Evolutionary conservation across 2,797 vertebrate genomes (phyloP), one percentile per base, ranked within the genome.

Genomic region (Anabacerthia variegaticeps): DNA sequence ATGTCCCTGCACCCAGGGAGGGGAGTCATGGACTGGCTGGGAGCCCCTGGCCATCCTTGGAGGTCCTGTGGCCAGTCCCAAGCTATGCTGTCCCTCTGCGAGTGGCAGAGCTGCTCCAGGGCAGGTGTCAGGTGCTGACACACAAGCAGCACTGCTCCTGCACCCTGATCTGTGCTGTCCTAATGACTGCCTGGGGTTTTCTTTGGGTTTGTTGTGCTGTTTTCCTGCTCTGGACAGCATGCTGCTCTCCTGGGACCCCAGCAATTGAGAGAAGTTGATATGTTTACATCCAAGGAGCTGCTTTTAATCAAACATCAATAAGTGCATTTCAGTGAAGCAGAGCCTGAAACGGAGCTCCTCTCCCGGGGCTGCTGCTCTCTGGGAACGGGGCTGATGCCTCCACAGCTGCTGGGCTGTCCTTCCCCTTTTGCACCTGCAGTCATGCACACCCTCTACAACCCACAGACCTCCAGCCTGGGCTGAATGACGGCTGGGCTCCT

Each of bases 251-350:
- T 20, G 95, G 84, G 95, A 93, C 59, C 36, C 54, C 3, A 4
- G 92, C 92, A 81, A 82, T 78, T 76, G 93, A 93, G 92, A 78
- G 90, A 49, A 79, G 95, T 82, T 87, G 94, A 71, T 93, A 43
- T 87, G 96, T 96, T 97, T 96, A 85, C 95, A 94, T 94, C 90
- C 56, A 77, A 90, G 91, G 93, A 88, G 88, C 92, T 85, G 93
- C 94, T 94, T 95, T 96, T 96, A 97, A 96, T 97, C 96, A 94
- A 95, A 95, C 88, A 92, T 95, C 96, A 94, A 93, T 95, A 96
- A 95, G 81, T 77, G 94, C 84, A 12, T 92, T 94, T 95, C 92
- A 91, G 93, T 3, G 4, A 78, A 82, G 88, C 86, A 44, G 61
- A 92, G 83, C 80, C 91, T 95, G 96, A 88, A 82, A 92, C 7